Conservation (phyloP, 2,797 vertebrate species). For the Liasis olivaceus region DNA sequence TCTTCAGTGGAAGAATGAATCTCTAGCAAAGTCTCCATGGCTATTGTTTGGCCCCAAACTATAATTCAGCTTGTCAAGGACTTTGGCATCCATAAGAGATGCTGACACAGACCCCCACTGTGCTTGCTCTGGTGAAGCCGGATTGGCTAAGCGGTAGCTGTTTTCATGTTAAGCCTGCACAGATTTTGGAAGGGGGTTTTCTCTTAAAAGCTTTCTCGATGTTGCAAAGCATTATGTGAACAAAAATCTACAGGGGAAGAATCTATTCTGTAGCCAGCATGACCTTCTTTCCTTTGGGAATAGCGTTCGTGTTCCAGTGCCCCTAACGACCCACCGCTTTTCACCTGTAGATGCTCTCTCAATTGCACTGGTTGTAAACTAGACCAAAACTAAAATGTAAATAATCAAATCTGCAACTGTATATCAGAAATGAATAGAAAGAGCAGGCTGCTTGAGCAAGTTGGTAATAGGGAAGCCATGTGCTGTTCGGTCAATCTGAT, state of each 20-base stretch:
- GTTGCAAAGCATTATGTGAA: not conserved
- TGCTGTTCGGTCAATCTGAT: not conserved
- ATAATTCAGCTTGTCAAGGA: not conserved
- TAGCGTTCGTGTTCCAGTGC: too few relatives aligned
- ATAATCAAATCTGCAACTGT: not conserved
- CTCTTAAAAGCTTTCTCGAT: too few relatives aligned
- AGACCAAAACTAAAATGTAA: not conserved
- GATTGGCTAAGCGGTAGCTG: not conserved
- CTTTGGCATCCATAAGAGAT: not conserved
- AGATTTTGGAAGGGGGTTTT: not conserved
- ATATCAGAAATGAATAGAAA: not conserved
- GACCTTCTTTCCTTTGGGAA: not conserved
- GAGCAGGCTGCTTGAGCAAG: not conserved
- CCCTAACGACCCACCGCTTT: not conserved
- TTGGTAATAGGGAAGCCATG: not conserved
- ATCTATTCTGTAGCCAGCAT: not conserved
- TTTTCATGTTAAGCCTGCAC: not conserved
- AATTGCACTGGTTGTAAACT: not conserved
- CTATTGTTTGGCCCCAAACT: not conserved
- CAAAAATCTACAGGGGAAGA: not conserved
- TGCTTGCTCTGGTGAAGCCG: not conserved
- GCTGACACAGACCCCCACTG: not conserved
- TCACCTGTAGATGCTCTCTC: not conserved
- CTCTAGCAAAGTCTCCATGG: not conserved
- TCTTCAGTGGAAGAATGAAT: not conserved